A percentile compares a stretch with the other conserved stretches of the same genome.
phyloP scores from a whole-genome alignment of 1,140 invertebrate species.

The Listronotus oregonensis region DNA sequence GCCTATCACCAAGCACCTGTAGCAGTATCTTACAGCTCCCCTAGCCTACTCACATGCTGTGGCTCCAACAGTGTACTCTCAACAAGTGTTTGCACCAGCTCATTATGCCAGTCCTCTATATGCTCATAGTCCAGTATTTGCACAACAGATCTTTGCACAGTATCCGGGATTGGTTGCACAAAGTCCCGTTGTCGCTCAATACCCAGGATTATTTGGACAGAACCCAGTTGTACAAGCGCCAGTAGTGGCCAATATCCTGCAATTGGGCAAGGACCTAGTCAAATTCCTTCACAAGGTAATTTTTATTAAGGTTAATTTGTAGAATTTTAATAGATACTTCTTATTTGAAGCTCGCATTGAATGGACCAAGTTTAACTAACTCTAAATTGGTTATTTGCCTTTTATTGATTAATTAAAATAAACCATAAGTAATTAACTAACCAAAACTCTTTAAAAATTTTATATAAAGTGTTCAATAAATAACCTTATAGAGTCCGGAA shows the following conservation, averaged over 20 bases:
- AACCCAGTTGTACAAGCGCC: not conserved
- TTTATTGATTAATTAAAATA: too few species aligned
- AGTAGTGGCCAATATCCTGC: too few species aligned
- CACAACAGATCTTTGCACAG: constrained; percentile 12
- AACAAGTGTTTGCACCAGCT: not conserved
- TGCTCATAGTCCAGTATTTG: not conserved
- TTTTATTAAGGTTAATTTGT: not conserved
- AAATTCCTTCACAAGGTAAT: constrained; percentile 1
- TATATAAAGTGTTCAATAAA: too few species aligned
- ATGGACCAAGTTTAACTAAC: too few species aligned
- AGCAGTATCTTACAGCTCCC: constrained; percentile 1
- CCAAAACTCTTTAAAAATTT: too few species aligned
- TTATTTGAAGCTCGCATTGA: too few species aligned
- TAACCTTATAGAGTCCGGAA: too few species aligned
- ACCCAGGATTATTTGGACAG: not conserved
- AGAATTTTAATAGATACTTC: too few species aligned
- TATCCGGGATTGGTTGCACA: constrained; percentile 19
- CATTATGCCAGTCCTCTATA: not conserved
- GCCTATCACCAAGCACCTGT: constrained; percentile 3
- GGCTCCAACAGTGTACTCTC: constrained; percentile 14
- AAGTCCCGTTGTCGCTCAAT: constrained; percentile 5
- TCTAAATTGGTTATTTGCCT: too few species aligned
- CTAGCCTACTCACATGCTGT: not conserved
- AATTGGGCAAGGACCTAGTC: not conserved
- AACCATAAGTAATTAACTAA: too few species aligned